Conservation (phyloP, 1,140 invertebrate genomes). For the Limonius californicus region DNA sequence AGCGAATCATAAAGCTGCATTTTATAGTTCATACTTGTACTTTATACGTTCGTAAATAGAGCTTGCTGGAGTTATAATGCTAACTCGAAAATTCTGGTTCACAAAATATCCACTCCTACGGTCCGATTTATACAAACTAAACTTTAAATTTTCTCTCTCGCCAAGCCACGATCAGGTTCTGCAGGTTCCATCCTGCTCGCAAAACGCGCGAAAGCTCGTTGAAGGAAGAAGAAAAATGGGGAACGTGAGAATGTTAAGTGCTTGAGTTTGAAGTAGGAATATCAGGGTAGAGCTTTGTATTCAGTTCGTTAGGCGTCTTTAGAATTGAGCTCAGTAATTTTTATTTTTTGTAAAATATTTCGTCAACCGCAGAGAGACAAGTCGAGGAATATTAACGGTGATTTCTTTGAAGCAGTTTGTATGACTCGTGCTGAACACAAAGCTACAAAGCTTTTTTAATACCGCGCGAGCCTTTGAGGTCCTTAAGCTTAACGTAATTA, state of each 20-base stretch:
- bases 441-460: no score
- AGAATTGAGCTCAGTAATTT: constrained; percentile 10
- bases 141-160: constrained; percentile 17
- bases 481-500: no score
- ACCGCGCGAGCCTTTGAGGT: no score
- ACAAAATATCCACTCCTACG: constrained; percentile 17
- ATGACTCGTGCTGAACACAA: no score
- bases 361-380: no score
- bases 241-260: constrained; percentile 14
- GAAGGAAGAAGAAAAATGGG: neutral
- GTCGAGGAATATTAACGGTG: no score
- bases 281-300: constrained; percentile 14
- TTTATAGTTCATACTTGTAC: constrained; percentile 24
- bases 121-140: constrained; percentile 21
- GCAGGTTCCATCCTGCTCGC: no score
- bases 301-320: constrained; percentile 18
- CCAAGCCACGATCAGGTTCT: neutral
- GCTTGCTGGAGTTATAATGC: neutral
- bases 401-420: no score
- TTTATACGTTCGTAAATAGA: constrained; percentile 22
- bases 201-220: no score
- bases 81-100: no score
- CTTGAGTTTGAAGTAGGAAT: constrained; percentile 18
- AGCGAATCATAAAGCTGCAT: constrained; percentile 22
- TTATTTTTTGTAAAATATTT: neutral